Conservation (phyloP, 1,140 invertebrate genomes). For the Heliconius congener region DNA sequence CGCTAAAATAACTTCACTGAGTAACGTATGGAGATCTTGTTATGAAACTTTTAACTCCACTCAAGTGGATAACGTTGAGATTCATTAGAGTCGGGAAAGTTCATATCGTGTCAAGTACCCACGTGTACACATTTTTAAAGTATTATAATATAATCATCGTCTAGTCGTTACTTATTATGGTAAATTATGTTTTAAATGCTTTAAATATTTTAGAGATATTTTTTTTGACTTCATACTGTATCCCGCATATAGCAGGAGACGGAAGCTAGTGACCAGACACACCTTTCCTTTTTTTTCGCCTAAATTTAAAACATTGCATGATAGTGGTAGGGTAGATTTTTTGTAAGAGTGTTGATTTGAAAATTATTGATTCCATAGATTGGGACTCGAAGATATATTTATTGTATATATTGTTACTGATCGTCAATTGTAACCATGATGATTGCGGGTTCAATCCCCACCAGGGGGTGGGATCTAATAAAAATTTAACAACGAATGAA, state of each 20-base stretch:
- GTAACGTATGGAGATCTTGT: constrained; percentile 12
- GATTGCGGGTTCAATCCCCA: no score
- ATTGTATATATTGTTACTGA: no score
- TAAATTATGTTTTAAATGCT: background rate
- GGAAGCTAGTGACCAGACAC: background rate
- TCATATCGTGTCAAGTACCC: background rate
- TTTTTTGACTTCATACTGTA: background rate
- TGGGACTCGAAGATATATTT: no score
- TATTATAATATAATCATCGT: background rate
- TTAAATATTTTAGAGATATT: no score
- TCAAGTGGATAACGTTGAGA: constrained; percentile 8
- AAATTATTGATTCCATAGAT: no score
- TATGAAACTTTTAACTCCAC: constrained; percentile 14
- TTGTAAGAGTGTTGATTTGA: no score
- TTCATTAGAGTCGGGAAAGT: constrained; percentile 11
- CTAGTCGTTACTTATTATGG: background rate
- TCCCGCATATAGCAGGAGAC: background rate
- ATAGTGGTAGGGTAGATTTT: no score
- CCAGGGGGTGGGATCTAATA: no score
- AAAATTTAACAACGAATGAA: no score
- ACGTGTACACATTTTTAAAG: background rate
- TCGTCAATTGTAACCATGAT: no score
- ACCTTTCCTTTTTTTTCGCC: no score
- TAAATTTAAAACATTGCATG: no score
- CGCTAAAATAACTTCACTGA: constrained; percentile 4